Evolutionary conservation across 2,888 invertebrate species (phyloP).

Genomic region (Blastobasis adustella): DNA sequence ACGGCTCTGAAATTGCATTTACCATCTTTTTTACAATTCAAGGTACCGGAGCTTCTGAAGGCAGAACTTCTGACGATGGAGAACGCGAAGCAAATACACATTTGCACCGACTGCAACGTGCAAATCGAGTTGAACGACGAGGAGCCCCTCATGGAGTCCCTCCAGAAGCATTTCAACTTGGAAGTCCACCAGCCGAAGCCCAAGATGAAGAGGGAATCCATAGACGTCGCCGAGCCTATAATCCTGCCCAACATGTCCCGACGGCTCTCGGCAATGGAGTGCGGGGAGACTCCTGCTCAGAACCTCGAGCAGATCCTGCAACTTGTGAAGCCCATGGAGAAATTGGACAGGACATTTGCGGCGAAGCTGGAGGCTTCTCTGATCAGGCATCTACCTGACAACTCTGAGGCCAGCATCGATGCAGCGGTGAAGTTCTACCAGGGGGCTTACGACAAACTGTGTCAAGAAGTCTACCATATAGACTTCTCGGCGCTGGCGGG

Average conservation of each 20-base stretch:
- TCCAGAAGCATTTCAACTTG: constrained; percentile 58
- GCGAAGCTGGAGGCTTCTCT: constrained; percentile 47
- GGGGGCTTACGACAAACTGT: constrained; percentile 45
- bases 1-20: too few relatives aligned
- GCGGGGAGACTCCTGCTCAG: constrained; percentile 44
- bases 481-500: constrained; percentile 56
- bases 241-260: constrained; percentile 61
- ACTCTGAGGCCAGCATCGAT: constrained; percentile 56
- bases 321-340: constrained; percentile 45
- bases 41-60: constrained; percentile 57
- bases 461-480: constrained; percentile 37
- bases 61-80: constrained; percentile 46
- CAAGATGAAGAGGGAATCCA: constrained; percentile 56
- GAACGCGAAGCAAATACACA: constrained; percentile 58
- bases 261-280: constrained; percentile 51
- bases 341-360: constrained; percentile 44
- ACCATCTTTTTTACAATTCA: too few relatives aligned
- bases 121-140: constrained; percentile 63
- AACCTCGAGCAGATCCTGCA: constrained; percentile 41
- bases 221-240: constrained; percentile 62
- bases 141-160: constrained; percentile 59
- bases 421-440: constrained; percentile 57
- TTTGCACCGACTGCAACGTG: constrained; percentile 61
- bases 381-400: constrained; percentile 54
- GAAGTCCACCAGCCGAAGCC: constrained; percentile 53